Evolutionary conservation across 2,113 vertebrate species (phyloP).

Genomic region (Seriola rivoliana): DNA sequence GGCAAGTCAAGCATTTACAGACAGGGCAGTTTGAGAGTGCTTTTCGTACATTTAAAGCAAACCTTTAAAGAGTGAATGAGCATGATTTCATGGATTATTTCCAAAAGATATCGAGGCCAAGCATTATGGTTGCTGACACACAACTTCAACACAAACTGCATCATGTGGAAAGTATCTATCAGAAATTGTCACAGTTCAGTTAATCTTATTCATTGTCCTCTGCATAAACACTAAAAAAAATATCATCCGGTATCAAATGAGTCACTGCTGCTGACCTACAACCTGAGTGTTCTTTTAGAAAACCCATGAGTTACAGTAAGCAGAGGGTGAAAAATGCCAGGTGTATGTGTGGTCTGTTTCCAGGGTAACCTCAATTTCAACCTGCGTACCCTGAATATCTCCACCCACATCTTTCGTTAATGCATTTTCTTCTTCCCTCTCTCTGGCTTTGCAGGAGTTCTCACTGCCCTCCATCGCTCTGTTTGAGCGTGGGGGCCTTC

Average conservation of each 20-base stretch:
- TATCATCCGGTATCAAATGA: background rate
- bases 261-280: background rate
- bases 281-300: background rate
- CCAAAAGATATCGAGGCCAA: too few relatives aligned
- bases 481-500: conserved; percentile 88
- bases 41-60: too few relatives aligned
- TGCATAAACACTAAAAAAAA: background rate
- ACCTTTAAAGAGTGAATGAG: too few relatives aligned
- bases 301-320: background rate
- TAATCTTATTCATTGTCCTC: background rate
- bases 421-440: conserved; percentile 7
- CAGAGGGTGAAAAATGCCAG: background rate
- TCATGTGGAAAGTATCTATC: too few relatives aligned
- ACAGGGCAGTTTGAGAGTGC: too few relatives aligned
- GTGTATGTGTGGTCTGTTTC: conserved; percentile 36
- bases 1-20: too few relatives aligned
- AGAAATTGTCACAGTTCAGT: too few relatives aligned
- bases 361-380: conserved; percentile 50
- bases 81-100: too few relatives aligned
- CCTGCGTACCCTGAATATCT: conserved; percentile 14
- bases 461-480: conserved; percentile 91
- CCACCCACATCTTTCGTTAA: background rate
- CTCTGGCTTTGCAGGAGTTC: conserved; percentile 86
- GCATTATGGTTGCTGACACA: too few relatives aligned
- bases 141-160: too few relatives aligned